Percentiles rank a stretch among this genome's conserved stretches.
Conservation (phyloP, 2,797 vertebrate genomes). For the Synanceia verrucosa region DNA sequence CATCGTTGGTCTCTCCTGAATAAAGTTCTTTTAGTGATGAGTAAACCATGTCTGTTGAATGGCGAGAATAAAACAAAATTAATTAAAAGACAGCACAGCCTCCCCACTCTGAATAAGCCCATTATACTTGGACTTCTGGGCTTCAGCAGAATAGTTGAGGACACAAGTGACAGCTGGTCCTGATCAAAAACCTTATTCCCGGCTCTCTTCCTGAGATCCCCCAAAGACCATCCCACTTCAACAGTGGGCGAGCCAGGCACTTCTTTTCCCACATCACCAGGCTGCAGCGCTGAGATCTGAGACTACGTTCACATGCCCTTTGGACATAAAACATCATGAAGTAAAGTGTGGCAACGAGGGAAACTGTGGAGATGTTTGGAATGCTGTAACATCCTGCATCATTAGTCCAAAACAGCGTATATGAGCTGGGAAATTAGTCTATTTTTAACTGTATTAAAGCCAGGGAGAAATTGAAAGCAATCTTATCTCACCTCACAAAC, state of each 20-base stretch:
- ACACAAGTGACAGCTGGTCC: slow-evolving; percentile 82
- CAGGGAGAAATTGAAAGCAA: slow-evolving; percentile 32
- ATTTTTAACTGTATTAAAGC: slow-evolving; percentile 67
- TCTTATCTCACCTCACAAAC: slow-evolving; percentile 60
- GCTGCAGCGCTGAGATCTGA: slow-evolving; percentile 71
- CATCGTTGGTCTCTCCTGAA: slow-evolving; percentile 9
- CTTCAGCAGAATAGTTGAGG: slow-evolving; percentile 67
- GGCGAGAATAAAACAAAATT: slow-evolving; percentile 44
- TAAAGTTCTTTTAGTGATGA: slow-evolving; percentile 25
- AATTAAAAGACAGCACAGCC: slow-evolving; percentile 63
- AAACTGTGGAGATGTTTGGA: slow-evolving; percentile 59
- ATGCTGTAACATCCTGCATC: slow-evolving; percentile 54
- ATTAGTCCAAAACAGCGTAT: slow-evolving; percentile 57
- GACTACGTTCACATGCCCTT: slow-evolving; percentile 67
- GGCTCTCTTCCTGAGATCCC: slow-evolving; percentile 65
- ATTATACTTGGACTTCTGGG: slow-evolving; percentile 51
- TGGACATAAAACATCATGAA: slow-evolving; percentile 62
- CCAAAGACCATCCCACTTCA: slow-evolving; percentile 73
- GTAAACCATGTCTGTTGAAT: slow-evolving; percentile 31
- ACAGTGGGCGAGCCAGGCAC: slow-evolving; percentile 69
- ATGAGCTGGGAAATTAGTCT: slow-evolving; percentile 53
- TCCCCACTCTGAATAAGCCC: slow-evolving; percentile 41
- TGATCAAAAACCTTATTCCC: slow-evolving; percentile 81
- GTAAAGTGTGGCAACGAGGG: slow-evolving; percentile 51
- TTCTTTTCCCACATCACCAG: slow-evolving; percentile 60